These are phyloP conservation scores for Mimachlamys varia DNA, from an alignment of 2,888 invertebrate species.

Conservation along the genomic window DNA sequence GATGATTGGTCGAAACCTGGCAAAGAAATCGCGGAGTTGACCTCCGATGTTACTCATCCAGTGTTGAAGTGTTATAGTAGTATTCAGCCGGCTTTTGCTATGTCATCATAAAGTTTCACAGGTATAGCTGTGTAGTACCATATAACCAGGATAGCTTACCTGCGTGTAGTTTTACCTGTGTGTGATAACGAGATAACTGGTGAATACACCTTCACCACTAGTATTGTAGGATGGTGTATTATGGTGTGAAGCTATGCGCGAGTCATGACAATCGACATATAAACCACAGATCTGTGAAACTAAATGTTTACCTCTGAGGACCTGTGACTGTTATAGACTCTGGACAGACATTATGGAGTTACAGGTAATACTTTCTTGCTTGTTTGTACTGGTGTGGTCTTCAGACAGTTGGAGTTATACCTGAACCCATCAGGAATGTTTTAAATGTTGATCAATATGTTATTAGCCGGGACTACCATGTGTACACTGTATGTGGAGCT, in stretches of 20 bases:
- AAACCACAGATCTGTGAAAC: slow-evolving; percentile 19
- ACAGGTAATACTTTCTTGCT: background rate
- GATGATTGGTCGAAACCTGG: background rate
- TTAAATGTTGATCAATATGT: background rate
- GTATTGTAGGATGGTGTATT: background rate
- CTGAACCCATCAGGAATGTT: background rate
- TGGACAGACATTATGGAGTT: background rate
- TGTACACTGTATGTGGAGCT: background rate
- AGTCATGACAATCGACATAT: background rate
- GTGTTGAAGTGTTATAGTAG: slow-evolving; percentile 9
- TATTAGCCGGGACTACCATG: background rate
- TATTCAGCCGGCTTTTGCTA: slow-evolving; percentile 13
- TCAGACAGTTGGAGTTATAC: background rate
- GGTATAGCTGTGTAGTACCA: slow-evolving; percentile 10
- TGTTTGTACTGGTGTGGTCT: background rate
- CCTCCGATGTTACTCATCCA: slow-evolving; percentile 14
- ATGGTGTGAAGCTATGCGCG: background rate
- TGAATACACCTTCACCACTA: slow-evolving; percentile 13
- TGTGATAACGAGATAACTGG: slow-evolving; percentile 11
- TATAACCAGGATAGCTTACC: slow-evolving; percentile 19
- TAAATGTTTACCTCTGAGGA: background rate
- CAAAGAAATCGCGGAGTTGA: slow-evolving; percentile 25
- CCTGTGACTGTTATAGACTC: background rate
- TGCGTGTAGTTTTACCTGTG: background rate
- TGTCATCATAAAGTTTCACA: slow-evolving; percentile 26